Evolutionary conservation across 2,113 vertebrate species (phyloP).

Genomic region (Orientallactaga bullata): DNA sequence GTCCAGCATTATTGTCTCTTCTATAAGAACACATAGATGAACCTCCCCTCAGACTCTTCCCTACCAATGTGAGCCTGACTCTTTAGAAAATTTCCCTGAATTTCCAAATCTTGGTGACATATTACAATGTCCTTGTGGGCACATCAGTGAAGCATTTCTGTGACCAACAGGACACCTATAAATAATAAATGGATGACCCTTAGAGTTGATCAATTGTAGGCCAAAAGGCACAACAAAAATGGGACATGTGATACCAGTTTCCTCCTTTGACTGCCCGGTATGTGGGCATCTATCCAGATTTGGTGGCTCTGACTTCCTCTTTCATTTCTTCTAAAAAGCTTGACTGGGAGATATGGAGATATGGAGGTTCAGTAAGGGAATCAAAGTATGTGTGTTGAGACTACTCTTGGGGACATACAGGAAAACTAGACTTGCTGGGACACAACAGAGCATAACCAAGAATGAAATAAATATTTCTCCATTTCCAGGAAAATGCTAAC

Average conservation of each 20-base stretch:
- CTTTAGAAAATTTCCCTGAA: background rate
- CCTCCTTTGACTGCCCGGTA: background rate
- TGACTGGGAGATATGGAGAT: no score
- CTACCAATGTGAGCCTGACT: background rate
- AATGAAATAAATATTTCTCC: background rate
- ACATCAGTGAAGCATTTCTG: background rate
- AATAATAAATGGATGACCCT: background rate
- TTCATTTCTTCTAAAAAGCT: background rate
- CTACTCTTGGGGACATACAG: background rate
- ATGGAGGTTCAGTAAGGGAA: background rate
- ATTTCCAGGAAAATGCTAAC: background rate
- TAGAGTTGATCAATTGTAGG: background rate
- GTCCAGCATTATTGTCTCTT: background rate
- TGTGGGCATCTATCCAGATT: background rate
- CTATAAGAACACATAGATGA: background rate
- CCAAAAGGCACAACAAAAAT: fast-evolving
- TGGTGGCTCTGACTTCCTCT: slow-evolving; percentile 15
- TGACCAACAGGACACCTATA: background rate
- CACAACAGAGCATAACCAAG: fast-evolving
- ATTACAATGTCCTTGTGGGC: background rate
- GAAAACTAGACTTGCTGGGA: background rate
- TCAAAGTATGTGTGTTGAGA: background rate
- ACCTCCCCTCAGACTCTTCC: no score
- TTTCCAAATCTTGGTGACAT: background rate
- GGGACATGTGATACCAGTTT: background rate